These are phyloP conservation scores for Bostrychus sinensis DNA, from an alignment of 2,113 vertebrate genomes.

Conservation along the genomic window DNA sequence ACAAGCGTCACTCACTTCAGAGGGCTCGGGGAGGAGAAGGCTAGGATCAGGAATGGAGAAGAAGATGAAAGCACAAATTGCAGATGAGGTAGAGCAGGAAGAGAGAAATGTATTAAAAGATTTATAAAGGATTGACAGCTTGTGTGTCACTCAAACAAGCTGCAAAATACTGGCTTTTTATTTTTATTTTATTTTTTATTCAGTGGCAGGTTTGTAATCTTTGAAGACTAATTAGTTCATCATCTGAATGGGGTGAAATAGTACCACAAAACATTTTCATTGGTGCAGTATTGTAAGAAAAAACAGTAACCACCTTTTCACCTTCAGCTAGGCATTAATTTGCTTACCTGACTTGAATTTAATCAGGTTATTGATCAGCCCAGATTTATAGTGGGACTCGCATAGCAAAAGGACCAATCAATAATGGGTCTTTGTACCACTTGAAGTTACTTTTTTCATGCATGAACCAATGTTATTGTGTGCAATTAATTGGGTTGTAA, in stretches of 20 bases:
- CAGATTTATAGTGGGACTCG: neutral
- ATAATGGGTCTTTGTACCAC: neutral
- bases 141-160: constrained; percentile 43
- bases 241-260: neutral
- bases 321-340: constrained; percentile 3
- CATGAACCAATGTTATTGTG: neutral
- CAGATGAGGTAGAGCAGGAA: constrained; percentile 59
- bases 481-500: constrained; percentile 7
- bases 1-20: constrained; percentile 61
- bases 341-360: constrained; percentile 11
- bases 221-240: constrained; percentile 26
- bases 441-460: neutral
- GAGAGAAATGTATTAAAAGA: constrained; percentile 57
- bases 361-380: constrained; percentile 5
- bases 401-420: neutral
- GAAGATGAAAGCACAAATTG: constrained; percentile 66
- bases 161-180: constrained; percentile 13
- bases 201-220: constrained; percentile 8
- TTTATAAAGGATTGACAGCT: constrained; percentile 54
- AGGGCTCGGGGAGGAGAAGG: constrained; percentile 36
- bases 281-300: neutral
- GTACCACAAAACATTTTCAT: neutral
- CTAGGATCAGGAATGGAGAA: constrained; percentile 35
- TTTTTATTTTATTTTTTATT: constrained; percentile 16
- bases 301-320: constrained; percentile 2